Evolutionary conservation across 2,797 vertebrate genomes (phyloP).

Genomic region (Melanotaenia trifasciata): DNA sequence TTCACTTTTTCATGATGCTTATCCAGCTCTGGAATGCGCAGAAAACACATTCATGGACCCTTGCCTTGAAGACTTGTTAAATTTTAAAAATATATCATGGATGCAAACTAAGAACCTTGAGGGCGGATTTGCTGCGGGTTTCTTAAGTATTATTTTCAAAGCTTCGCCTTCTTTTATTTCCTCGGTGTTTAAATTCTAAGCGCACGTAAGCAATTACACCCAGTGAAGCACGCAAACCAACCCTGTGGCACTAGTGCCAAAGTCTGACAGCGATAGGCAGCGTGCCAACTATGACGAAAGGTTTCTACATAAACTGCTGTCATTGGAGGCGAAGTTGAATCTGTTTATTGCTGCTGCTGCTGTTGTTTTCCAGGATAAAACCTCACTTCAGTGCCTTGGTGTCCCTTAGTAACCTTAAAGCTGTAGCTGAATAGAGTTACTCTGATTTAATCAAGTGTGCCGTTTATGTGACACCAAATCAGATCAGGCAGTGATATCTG

Average conservation of each 20-base stretch:
- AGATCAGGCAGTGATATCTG: conserved; percentile 36
- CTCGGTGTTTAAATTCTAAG: conserved; percentile 45
- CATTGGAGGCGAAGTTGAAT: conserved; percentile 49
- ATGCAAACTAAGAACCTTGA: conserved; percentile 16
- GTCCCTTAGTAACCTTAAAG: conserved; percentile 29
- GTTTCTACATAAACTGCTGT: conserved; percentile 61
- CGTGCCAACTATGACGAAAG: conserved; percentile 74
- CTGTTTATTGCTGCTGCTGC: not conserved
- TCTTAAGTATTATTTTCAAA: conserved; percentile 24
- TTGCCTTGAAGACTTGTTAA: conserved; percentile 1
- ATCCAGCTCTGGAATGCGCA: not conserved
- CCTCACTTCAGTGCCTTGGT: conserved; percentile 1
- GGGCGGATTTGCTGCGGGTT: conserved; percentile 11
- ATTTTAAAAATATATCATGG: not conserved
- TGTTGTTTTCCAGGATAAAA: conserved; percentile 7
- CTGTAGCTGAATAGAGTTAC: conserved; percentile 20
- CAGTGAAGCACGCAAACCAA: conserved; percentile 55
- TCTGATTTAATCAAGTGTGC: conserved; percentile 56
- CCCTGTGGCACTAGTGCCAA: conserved; percentile 66
- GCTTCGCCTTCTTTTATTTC: conserved; percentile 7
- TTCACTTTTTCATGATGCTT: conserved; percentile 18
- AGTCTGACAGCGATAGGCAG: conserved; percentile 79
- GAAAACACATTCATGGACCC: not conserved
- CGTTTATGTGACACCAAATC: conserved; percentile 45
- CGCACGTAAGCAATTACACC: conserved; percentile 58